Evolutionary conservation across 2,797 vertebrate genomes (phyloP), one percentile per base, ranked within the genome.

Genomic region (Pangasius krempfi): DNA sequence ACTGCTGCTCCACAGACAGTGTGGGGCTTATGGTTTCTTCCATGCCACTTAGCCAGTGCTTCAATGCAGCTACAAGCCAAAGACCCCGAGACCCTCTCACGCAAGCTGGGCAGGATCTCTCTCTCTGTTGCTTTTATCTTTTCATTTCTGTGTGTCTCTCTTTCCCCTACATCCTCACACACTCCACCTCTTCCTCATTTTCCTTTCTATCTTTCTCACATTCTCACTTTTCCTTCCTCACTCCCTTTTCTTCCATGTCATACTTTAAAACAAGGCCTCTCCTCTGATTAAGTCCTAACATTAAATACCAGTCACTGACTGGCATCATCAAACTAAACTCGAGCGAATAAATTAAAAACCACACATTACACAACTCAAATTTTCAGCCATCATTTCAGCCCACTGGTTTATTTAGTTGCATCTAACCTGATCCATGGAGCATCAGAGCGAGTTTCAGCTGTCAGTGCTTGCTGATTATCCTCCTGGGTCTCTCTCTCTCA

Each of bases 21-120:
- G 88, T 90, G 94, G 94, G 94, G 95, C 95, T 95, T 94, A 94
- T 94, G 96, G 95, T 95, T 96, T 94, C 89, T 91, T 89, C 86
- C 80, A 54, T 91, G 89, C 86, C 90, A 90, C 84, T 92, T 88
- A 88, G 75, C 66, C 87, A 5, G 84, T 90, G 90, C 84, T 76
- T 64, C 83, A 83, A 83, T 86, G 30, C 79, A 64, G 50, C 73
- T 83, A 66, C 84, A 86, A 13, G 9, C 52, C 76, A 18, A 79
- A 75, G 84, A 86, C 70, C 85, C 54, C 27, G 1, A 47, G 37
- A 33, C 52, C 54, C 78, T 83, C 56, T 60, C 73, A 50, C 33
- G 18, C 73, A n/a, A 84, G 33, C 20, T 84, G 40, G 40, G 14
- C 27, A 66, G 10, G 27, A 47, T 27, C 30, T 37, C 75, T 37